Evolutionary conservation across 2,888 invertebrate species (phyloP).

Genomic region (Torymus texanus): DNA sequence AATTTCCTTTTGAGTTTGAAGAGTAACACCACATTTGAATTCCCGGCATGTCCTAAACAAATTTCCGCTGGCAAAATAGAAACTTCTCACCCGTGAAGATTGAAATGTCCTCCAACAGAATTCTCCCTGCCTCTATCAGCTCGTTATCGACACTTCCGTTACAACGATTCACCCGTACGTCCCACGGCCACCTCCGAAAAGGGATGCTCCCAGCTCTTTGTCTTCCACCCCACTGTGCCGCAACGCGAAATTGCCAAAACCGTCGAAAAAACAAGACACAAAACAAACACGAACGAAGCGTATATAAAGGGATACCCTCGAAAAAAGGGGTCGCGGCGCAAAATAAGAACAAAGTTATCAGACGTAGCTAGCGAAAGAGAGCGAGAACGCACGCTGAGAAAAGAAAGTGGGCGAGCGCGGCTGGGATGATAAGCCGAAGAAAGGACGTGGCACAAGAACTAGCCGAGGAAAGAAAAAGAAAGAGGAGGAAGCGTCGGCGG

Average conservation of each 20-base stretch:
- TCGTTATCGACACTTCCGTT: constrained; percentile 44
- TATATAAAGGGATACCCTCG: neutral
- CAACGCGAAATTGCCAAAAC: constrained; percentile 32
- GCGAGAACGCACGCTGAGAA: neutral
- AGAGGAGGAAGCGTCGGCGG: constrained; percentile 63
- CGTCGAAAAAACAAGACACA: constrained; percentile 26
- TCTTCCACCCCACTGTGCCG: neutral
- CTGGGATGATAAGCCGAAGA: constrained; percentile 31
- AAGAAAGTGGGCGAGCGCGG: neutral
- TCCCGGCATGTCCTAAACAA: constrained; percentile 24
- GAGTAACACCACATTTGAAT: constrained; percentile 30
- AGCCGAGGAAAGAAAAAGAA: constrained; percentile 38
- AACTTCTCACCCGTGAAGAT: constrained; percentile 3
- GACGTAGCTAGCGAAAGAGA: constrained; percentile 34
- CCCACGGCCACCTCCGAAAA: neutral
- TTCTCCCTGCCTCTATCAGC: neutral
- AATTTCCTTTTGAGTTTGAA: too few relatives aligned
- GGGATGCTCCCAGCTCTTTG: neutral
- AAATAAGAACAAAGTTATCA: constrained; percentile 53
- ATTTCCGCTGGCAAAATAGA: constrained; percentile 7
- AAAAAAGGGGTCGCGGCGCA: constrained; percentile 50
- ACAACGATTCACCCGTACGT: constrained; percentile 25
- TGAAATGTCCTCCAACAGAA: neutral
- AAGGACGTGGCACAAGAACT: constrained; percentile 25
- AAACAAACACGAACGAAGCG: constrained; percentile 13